Percentiles rank a stretch among this genome's conserved stretches.
Conservation (phyloP, 2,797 vertebrate genomes). For the Hydrophis major region DNA sequence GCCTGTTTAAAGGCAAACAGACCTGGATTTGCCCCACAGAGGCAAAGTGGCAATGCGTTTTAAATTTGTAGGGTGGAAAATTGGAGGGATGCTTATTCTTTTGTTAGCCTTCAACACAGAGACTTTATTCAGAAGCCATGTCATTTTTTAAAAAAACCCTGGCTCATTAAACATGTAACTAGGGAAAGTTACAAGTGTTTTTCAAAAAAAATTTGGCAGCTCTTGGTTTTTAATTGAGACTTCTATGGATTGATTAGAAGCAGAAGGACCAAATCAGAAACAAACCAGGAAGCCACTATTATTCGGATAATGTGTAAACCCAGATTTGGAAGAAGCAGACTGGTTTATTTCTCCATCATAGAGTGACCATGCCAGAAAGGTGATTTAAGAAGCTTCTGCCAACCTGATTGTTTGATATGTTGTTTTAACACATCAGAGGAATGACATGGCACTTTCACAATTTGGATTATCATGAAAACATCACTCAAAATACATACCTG, state of each 20-base stretch:
- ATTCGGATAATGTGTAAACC: background rate
- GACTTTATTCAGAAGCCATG: background rate
- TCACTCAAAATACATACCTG: background rate
- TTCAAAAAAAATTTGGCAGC: background rate
- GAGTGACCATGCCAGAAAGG: background rate
- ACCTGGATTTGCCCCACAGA: background rate
- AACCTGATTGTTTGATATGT: no score
- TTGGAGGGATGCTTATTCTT: background rate
- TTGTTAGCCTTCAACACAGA: background rate
- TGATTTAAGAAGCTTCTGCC: background rate
- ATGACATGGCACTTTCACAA: background rate
- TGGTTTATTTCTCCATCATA: background rate
- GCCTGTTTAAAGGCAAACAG: background rate
- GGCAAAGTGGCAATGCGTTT: background rate
- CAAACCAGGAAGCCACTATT: background rate
- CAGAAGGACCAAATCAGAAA: background rate
- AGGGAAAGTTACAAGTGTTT: background rate
- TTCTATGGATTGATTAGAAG: background rate
- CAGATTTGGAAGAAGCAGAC: background rate
- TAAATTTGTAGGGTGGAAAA: background rate
- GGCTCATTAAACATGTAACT: background rate
- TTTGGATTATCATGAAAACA: background rate
- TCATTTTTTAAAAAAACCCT: background rate
- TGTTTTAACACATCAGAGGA: background rate
- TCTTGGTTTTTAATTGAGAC: background rate